A percentile compares a stretch with the other conserved stretches of the same genome.
Evolutionary conservation across 2,888 invertebrate species (phyloP).

Genomic region (Melanchra persicariae): DNA sequence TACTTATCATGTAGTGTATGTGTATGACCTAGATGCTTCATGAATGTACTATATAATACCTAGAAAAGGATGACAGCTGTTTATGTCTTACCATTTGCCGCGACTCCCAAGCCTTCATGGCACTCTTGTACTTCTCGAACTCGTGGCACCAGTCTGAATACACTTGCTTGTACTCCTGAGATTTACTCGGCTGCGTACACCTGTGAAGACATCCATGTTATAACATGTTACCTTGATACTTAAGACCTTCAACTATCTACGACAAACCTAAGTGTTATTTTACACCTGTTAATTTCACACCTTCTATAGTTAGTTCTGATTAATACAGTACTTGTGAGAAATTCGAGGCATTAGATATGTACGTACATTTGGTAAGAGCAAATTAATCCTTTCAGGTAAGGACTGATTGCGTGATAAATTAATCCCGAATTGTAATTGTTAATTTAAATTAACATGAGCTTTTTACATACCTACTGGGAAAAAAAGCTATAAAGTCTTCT

Average conservation of each 20-base stretch:
- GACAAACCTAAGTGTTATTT: background rate
- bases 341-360: no score
- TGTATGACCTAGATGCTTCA: background rate
- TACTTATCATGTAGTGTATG: no score
- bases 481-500: no score
- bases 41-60: background rate
- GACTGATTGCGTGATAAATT: background rate
- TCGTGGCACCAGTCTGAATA: slow-evolving; percentile 94
- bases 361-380: background rate
- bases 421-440: background rate
- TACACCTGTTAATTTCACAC: background rate
- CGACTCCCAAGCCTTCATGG: slow-evolving; percentile 92
- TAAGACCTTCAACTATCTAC: background rate
- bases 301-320: background rate
- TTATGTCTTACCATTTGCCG: slow-evolving; percentile 89
- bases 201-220: slow-evolving; percentile 73
- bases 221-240: slow-evolving; percentile 3
- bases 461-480: no score
- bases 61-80: slow-evolving; percentile 12
- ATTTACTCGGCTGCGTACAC: slow-evolving; percentile 91
- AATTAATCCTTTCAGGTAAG: background rate
- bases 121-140: slow-evolving; percentile 93
- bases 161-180: slow-evolving; percentile 91
- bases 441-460: background rate
- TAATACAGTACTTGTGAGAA: background rate